These are phyloP conservation scores for Chymomyza procnemis DNA, from an alignment of 2,888 invertebrate genomes.

Conservation along the genomic window DNA sequence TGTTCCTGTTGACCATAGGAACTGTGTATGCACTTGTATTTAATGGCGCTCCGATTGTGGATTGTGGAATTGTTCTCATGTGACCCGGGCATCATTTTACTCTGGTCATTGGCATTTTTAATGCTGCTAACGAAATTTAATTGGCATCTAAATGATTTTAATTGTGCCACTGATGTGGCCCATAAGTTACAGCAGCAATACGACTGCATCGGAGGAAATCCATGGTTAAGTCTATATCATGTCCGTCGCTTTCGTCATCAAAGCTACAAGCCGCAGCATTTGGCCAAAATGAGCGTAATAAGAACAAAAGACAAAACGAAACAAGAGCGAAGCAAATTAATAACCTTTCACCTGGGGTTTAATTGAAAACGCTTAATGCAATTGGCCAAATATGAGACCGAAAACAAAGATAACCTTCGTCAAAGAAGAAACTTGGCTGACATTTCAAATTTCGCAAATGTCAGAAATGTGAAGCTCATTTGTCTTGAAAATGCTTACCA, in stretches of 20 bases:
- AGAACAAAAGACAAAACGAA: conserved; percentile 25
- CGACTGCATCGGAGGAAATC: neutral
- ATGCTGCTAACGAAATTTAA: conserved; percentile 72
- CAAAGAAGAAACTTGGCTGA: conserved; percentile 54
- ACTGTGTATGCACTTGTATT: conserved; percentile 20
- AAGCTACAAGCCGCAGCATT: conserved; percentile 44
- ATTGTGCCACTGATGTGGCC: conserved; percentile 69
- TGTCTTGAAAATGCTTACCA: conserved; percentile 57
- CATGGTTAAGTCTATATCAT: no score
- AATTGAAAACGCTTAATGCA: conserved; percentile 58
- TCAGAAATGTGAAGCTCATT: conserved; percentile 64
- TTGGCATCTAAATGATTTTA: conserved; percentile 73
- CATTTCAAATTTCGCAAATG: conserved; percentile 73
- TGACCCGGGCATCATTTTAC: conserved; percentile 40
- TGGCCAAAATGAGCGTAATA: conserved; percentile 64
- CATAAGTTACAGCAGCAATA: conserved; percentile 61
- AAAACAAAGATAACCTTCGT: conserved; percentile 60
- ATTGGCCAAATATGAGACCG: neutral
- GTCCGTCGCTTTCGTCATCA: conserved; percentile 6
- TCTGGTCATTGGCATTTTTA: conserved; percentile 52
- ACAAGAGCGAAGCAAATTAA: conserved; percentile 47
- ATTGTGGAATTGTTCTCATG: conserved; percentile 68
- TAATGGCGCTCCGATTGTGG: conserved; percentile 24
- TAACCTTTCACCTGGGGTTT: conserved; percentile 72
- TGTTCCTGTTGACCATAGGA: neutral